Conservation (phyloP, 2,888 invertebrate species). For the Ennomos erosarius region DNA sequence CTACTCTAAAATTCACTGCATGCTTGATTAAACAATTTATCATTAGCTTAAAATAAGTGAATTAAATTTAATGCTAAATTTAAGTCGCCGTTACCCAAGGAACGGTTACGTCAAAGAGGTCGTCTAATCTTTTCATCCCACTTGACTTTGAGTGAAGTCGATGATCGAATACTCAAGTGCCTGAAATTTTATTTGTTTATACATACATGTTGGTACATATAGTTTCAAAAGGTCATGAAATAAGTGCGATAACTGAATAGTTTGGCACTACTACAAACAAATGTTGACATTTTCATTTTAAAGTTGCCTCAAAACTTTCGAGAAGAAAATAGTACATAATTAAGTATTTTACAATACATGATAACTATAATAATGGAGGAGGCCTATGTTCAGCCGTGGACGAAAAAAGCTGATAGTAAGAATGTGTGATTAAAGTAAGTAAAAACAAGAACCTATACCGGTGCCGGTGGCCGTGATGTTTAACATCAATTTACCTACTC, state of each 20-base stretch:
- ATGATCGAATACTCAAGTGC: conserved; percentile 41
- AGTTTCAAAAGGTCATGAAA: conserved; percentile 1
- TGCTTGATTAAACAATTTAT: conserved; percentile 29
- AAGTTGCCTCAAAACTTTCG: background rate
- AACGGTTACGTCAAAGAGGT: conserved; percentile 27
- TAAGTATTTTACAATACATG: no score
- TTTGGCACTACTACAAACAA: conserved; percentile 1
- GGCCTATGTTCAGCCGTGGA: no score
- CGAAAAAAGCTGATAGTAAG: no score
- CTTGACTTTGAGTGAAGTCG: conserved; percentile 46
- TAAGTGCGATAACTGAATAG: background rate
- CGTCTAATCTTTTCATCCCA: conserved; percentile 11
- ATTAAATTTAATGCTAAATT: conserved; percentile 37
- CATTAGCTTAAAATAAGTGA: conserved; percentile 18
- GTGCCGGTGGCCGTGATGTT: no score
- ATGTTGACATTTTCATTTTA: background rate
- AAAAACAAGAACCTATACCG: no score
- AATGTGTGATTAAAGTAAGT: no score
- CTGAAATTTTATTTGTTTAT: conserved; percentile 19
- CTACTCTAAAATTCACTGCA: conserved; percentile 27
- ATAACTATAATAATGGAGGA: no score
- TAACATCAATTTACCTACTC: no score
- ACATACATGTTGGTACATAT: background rate
- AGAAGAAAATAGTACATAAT: background rate
- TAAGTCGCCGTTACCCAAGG: conserved; percentile 28